Base-by-base conservation (phyloP, 2,797 vertebrate species). In the Anas acuta region DNA sequence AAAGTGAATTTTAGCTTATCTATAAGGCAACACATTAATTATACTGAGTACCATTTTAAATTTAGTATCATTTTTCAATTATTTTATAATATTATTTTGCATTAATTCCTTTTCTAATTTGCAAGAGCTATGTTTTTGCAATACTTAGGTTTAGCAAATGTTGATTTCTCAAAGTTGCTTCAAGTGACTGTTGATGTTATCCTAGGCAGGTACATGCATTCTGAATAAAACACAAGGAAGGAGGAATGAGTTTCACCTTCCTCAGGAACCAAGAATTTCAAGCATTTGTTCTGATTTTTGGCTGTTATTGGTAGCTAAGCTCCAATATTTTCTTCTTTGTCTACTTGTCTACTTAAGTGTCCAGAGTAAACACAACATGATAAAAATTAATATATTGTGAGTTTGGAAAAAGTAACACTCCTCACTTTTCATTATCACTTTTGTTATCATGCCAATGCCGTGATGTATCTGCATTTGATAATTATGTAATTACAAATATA, bases 171-270 rank as follows among this genome's bases (percentile, higher is more conserved):
- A 43, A 81, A 73, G 21, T 86, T 45, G 12, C 3, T 77, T 35
- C 23, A 54, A 6, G 8, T 77, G 33, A 25, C 23, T 54, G 4
- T 25, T 76, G 2, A 18, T 71, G 70, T 6, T 62, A 30, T 32
- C 6, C 18, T 62, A 53, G n/a, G 19, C 1, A 30, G 17, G 1
- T 0, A 2, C 1, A 30, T 15, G 1, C 0, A 2, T 70, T 83
- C 14, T 71, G 16, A 71, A 70, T 56, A 61, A 66, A 85, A 80
- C 60, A 1, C 0, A 2, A 47, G 30, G 30, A 64, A 89, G 7
- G 53, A 70, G 14, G 4, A 74, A n/a, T 1, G 9, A 72, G 6
- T 13, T 79, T 66, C 47, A 71, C 4, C 8, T 65, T 90, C n/a
- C 9, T 75, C 56, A 51, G 77, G 11, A 79, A 51, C 0, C 12